A percentile compares a stretch with the other conserved stretches of the same genome.
Conservation (phyloP, 2,888 invertebrate genomes). For the Pandemis corylana region DNA sequence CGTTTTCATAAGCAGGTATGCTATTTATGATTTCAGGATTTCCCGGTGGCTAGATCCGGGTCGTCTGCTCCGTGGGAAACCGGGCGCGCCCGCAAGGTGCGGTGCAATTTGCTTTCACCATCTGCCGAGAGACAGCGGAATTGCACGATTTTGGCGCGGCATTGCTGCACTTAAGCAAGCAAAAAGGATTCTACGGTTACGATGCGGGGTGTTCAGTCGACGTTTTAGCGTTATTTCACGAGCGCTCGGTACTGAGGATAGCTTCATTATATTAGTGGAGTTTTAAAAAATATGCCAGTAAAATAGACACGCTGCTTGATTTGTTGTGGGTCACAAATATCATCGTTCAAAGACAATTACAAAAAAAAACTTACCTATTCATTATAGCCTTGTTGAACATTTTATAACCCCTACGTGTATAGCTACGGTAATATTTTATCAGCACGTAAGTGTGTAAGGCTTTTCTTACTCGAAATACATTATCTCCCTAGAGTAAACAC, state of each 20-base stretch:
- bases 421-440: no score
- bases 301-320: no score
- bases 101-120: constrained; percentile 68
- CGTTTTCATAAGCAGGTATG: constrained; percentile 56
- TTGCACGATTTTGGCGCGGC: constrained; percentile 60
- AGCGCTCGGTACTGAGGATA: constrained; percentile 6
- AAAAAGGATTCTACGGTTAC: constrained; percentile 58
- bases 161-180: constrained; percentile 52
- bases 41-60: constrained; percentile 35
- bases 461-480: no score
- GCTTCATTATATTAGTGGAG: constrained; percentile 25
- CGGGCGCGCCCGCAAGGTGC: constrained; percentile 61
- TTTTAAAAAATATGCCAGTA: no score
- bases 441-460: no score
- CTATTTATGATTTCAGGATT: constrained; percentile 47
- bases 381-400: no score
- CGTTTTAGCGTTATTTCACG: constrained; percentile 44
- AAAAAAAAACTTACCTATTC: no score
- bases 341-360: no score
- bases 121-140: constrained; percentile 56
- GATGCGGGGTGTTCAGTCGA: constrained; percentile 50
- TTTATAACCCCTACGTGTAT: no score
- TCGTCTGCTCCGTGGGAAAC: constrained; percentile 63
- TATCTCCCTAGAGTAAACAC: no score
- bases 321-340: no score